Base-by-base conservation (phyloP, 2,797 vertebrate species). In the Sebastes hubbsi region DNA sequence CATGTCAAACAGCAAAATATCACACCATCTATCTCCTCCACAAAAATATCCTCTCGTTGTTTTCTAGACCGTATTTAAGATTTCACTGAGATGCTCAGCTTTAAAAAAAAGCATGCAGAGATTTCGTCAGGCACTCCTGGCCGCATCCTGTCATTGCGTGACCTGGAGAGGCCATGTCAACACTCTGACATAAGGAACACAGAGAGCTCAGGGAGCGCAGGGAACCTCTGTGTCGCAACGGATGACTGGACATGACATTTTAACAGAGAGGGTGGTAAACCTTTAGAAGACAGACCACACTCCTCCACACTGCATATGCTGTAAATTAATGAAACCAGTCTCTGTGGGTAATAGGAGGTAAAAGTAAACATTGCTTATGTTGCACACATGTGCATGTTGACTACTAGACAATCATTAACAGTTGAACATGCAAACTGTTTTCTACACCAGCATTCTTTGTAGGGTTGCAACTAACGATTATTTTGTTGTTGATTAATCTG, bases 161-260 rank as follows among this genome's bases (percentile, higher is more conserved):
- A 93, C 94, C 93, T 86, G 81, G 79, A 88, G 86, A 89, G 78
- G 85, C 88, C 87, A 83, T 89, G 91, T 93, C 92, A 93, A 90
- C 86, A 76, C 85, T 77, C 80, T 94, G 92, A 94, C 92, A 91
- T 84, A 70, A 91, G 93, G 88, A 93, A 90, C 85, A 89, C 84
- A 16, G 78, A 84, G 82, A 91, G 93, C 90, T 90, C 79, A 75
- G 94, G 92, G 91, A 94, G 84, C 84, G 20, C 77, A 69, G 87
- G 86, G 84, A 91, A 84, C 77, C 80, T 89, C 78, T 52, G 32
- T 82, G 87, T 77, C 38, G 76, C 75, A 80, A 86, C 87, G 85
- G 87, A 90, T 94, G 93, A 94, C 91, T 92, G 90, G 81, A 66
- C 90, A 73, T 90, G 91, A 82, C 91, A 91, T 91, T 92, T 93